Evolutionary conservation across 2,113 vertebrate genomes (phyloP), one percentile per base, ranked within the genome.

Genomic region (Ciconia boyciana): DNA sequence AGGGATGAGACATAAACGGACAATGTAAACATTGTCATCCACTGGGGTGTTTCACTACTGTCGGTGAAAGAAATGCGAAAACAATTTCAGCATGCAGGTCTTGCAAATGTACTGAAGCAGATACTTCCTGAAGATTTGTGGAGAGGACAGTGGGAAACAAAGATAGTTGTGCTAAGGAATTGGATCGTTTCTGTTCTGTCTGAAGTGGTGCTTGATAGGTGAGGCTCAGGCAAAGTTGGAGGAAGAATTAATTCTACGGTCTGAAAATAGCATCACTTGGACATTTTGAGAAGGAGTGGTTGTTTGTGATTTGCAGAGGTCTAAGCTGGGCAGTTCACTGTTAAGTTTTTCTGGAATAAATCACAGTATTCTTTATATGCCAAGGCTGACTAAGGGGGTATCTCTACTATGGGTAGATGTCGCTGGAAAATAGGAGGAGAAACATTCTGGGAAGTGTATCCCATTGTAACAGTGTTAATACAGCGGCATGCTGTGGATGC

Each of bases 1-100:
- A 61, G 51, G 69, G 55, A 12, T 64, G 83, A 72, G 80, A 39
- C 16, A 8, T 26, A 32, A 18, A 17, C 2, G 39, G 68, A 16
- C 44, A n/a, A 1, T 0, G 21, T 54, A 19, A 78, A 13, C 0
- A 0, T 74, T 19, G 16, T 34, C 52, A 36, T 34, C 41, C 57
- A 8, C 36, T 12, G n/a, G 36, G 41, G 3, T 4, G 1, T 68
- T 92, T 55, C 60, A 29, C 2, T 10, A 1, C 52, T 60, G 36
- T 25, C 0, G 1, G 28, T 39, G 57, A 46, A 77, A 12, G 34
- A 61, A 70, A n/a, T 22, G 43, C 4, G 0, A 4, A 75, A 58
- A 14, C 57, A 71, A 0, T 41, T 34, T n/a, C 10, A 8, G 44
- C 29, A 8, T 58, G 74, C 36, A 65, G 22, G 31, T 76, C 76